Percentiles rank a stretch among this genome's conserved stretches.
These are phyloP conservation scores for Erynnis tages DNA, from an alignment of 2,888 invertebrate genomes.

Conservation along the genomic window DNA sequence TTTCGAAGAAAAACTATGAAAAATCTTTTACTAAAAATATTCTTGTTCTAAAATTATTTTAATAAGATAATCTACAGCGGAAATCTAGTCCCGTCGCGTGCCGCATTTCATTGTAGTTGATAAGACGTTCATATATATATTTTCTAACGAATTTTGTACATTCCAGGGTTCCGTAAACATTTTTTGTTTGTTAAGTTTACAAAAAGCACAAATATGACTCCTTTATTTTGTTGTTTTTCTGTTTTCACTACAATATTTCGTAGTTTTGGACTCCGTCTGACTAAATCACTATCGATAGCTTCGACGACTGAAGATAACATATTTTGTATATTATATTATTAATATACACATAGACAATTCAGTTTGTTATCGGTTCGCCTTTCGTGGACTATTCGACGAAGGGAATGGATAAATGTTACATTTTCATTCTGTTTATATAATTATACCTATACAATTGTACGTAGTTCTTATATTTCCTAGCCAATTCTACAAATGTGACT, in stretches of 20 bases:
- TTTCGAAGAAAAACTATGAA: too few species aligned
- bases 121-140: conserved; percentile 59
- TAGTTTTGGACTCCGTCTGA: conserved; percentile 48
- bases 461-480: conserved; percentile 21
- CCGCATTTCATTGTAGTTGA: conserved; percentile 70
- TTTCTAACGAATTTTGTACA: conserved; percentile 70
- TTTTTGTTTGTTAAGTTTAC: conserved; percentile 50
- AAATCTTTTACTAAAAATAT: too few species aligned
- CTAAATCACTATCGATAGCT: conserved; percentile 43
- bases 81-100: conserved; percentile 74
- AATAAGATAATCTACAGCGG: conserved; percentile 62
- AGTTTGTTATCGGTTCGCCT: conserved; percentile 27
- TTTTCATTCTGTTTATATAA: conserved; percentile 20
- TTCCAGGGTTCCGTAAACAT: conserved; percentile 66
- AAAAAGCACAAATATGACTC: conserved; percentile 53
- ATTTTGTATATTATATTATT: conserved; percentile 68
- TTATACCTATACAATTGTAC: conserved; percentile 11
- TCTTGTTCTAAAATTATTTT: conserved; percentile 29
- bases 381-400: conserved; percentile 44
- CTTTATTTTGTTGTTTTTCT: conserved; percentile 25
- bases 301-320: conserved; percentile 59
- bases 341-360: conserved; percentile 38
- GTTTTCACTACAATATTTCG: conserved; percentile 27
- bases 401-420: conserved; percentile 5
- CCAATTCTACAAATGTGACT: conserved; percentile 23